Evolutionary conservation across 2,797 vertebrate genomes (phyloP).

Genomic region (Delichon dasypus): DNA sequence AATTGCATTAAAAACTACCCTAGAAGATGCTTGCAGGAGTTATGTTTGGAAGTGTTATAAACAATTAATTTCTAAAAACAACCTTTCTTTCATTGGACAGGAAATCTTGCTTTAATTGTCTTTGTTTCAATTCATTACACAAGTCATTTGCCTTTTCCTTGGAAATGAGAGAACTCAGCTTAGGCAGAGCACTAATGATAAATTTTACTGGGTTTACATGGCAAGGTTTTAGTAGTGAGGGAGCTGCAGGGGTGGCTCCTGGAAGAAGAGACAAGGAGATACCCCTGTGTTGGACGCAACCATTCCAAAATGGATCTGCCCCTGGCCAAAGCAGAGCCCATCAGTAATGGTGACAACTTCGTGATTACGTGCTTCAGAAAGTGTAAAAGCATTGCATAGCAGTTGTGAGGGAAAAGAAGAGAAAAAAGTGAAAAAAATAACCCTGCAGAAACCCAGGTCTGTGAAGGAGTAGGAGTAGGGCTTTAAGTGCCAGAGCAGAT

Average conservation of each 20-base stretch:
- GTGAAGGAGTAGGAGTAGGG: neutral
- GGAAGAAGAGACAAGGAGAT: neutral
- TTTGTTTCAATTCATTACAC: neutral
- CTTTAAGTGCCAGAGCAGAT: neutral
- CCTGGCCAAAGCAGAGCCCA: neutral
- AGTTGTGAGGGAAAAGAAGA: neutral
- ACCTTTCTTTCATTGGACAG: neutral
- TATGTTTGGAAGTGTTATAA: neutral
- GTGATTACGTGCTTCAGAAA: neutral
- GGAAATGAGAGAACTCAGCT: neutral
- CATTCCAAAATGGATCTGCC: rapidly evolving
- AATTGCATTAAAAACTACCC: neutral
- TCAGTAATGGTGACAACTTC: neutral
- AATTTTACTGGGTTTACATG: neutral
- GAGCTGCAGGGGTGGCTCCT: neutral
- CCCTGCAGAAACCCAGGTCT: neutral
- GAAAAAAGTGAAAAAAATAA: neutral
- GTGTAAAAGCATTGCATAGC: neutral
- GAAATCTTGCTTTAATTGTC: neutral
- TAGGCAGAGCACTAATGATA: neutral
- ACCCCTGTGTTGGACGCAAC: rapidly evolving
- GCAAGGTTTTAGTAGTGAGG: neutral
- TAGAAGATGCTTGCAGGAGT: neutral
- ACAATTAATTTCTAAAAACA: neutral
- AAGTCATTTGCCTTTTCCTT: neutral